Evolutionary conservation across 2,888 invertebrate species (phyloP), one percentile per base, ranked within the genome.

Genomic region (Ormyrus rosae): DNA sequence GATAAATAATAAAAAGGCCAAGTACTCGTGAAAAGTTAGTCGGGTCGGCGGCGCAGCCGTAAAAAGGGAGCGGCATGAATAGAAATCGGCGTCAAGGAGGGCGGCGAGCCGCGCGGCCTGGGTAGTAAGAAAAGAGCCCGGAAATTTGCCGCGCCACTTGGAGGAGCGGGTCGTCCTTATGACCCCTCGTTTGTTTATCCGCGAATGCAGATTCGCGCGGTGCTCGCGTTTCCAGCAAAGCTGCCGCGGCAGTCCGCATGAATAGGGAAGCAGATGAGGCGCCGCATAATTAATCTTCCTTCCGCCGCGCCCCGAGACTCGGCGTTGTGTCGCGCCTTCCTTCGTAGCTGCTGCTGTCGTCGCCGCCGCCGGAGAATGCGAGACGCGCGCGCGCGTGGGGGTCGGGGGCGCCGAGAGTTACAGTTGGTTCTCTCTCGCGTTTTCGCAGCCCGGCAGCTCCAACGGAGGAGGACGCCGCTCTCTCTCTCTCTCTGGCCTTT

Each of bases 231-330:
- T 13, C 4, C 51, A 55, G 61, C 48, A 55, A 70, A 60, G 53
- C 61, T 61, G 56, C 8, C 10, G 7, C 19, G 50, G 53, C 45
- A 51, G 75, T 68, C 61, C 53, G 71, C 65, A 74, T 81, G 81
- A 81, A 81, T 81, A 78, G 81, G 61, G 48, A 74, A 78, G 81
- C 74, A 78, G 81, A 81, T 81, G 81, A 81, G 65, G 73, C 78
- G 78, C 48, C 74, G 78, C 71, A 78, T 81, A 81, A 81, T 81
- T 81, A 81, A 81, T 81, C 81, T 73, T 78, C 64, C 77, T 63
- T 71, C 67, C 76, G 76, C 55, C 61, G 46, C 0, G 50, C 6
- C 45, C 11, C 60, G n/a, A 34, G 34, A 34, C 55, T 51, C 7
- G 53, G 46, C 61, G 50, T n/a, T 71, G 67, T 71, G 61, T 61